Base-by-base conservation (phyloP, 2,113 vertebrate species). In the Indicator indicator region DNA sequence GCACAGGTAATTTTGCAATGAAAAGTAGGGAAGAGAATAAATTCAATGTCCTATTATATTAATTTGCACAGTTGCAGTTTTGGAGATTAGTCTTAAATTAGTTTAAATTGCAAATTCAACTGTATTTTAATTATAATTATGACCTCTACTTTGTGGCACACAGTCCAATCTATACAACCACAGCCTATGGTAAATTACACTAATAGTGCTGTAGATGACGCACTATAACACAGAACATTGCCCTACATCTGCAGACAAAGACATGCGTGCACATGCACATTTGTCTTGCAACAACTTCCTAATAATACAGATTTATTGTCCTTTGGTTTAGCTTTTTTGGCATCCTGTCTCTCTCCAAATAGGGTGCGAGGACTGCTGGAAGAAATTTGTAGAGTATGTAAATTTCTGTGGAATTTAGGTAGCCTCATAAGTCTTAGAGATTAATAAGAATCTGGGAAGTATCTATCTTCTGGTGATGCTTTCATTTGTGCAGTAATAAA, bases 401-500 rank as follows among this genome's bases (percentile, higher is more conserved):
- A 98, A 98, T 98, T 98, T 98, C 96, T 96, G 94, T 97, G 95
- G 97, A 97, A 98, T 84, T 96, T 97, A 96, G 95, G 96, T 96
- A 86, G 97, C 93, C 96, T 97, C 97, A 98, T 98, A 98, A 98
- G 94, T 98, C 98, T 97, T 97, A 95, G 97, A 98, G 97, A 98
- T 98, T 98, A 98, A 98, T 98, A 98, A 98, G 97, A 97, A 98
- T 97, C 97, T 97, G 90, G 96, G 91, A 98, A 97, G 97, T 98
- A 98, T 98, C 97, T 98, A 97, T 98, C 98, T 98, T 97, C 97
- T 96, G 86, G 95, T 97, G 97, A 98, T 98, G 97, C 97, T 98
- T 98, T 98, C 98, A 98, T 98, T 98, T 98, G 98, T 23, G 70
- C 95, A 96, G 97, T 98, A 98, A 98, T 98, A 98, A 98, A 98